A percentile compares a stretch with the other conserved stretches of the same genome.
These are phyloP conservation scores for Lates japonicus DNA, from an alignment of 2,797 vertebrate species.

Conservation along the genomic window DNA sequence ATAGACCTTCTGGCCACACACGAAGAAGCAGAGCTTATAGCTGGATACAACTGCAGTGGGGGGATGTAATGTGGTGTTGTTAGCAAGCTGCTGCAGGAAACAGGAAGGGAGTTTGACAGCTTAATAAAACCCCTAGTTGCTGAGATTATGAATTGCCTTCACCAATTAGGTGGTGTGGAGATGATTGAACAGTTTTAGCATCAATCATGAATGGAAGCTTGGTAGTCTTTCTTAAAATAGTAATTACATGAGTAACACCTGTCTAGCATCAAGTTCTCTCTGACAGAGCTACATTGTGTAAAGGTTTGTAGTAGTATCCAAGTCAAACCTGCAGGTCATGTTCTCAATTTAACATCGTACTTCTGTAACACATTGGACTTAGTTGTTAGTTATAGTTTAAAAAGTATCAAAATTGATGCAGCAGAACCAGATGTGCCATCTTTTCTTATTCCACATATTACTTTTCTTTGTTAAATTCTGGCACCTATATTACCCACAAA, in stretches of 20 bases:
- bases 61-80: not conserved
- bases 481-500: no score
- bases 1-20: not conserved
- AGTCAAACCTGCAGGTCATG: not conserved
- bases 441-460: no score
- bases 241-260: no score
- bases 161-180: not conserved
- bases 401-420: no score
- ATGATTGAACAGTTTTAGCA: not conserved
- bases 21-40: not conserved
- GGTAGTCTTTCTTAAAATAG: no score
- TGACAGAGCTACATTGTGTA: not conserved
- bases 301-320: not conserved
- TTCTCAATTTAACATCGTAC: not conserved
- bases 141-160: constrained; percentile 2
- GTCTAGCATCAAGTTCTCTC: not conserved
- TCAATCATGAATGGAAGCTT: not conserved
- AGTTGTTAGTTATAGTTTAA: no score
- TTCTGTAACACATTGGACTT: not conserved
- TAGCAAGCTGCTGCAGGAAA: not conserved
- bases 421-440: no score
- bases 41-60: not conserved
- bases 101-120: not conserved
- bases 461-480: no score
- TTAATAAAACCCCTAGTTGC: not conserved